phyloP scores from a whole-genome alignment of 2,888 invertebrate species.

The Holacanthella duospinosa region DNA sequence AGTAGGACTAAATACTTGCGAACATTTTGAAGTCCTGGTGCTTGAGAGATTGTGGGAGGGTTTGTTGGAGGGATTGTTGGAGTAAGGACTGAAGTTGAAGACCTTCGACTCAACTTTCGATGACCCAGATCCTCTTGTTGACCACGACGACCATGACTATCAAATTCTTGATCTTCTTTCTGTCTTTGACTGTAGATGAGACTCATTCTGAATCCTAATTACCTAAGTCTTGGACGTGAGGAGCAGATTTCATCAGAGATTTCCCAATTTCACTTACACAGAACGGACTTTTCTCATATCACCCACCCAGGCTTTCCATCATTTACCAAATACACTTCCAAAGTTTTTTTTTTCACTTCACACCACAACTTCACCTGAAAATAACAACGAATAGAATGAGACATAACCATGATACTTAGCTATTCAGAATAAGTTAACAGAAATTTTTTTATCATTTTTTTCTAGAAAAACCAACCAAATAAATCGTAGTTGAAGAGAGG shows the following conservation, averaged over 20 bases:
- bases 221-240: not conserved
- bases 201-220: constrained; percentile 7
- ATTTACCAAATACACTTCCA: too few species aligned
- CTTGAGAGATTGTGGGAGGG: not conserved
- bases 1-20: constrained; percentile 29
- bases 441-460: too few species aligned
- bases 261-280: too few species aligned
- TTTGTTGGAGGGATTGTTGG: not conserved
- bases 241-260: too few species aligned
- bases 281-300: too few species aligned
- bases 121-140: not conserved
- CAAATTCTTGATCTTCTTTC: not conserved
- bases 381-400: not conserved
- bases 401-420: too few species aligned
- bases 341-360: not conserved
- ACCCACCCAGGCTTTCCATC: too few species aligned
- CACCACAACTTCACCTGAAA: not conserved
- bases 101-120: not conserved
- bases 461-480: too few species aligned
- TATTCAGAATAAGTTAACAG: too few species aligned
- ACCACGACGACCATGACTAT: not conserved
- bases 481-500: too few species aligned
- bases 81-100: not conserved
- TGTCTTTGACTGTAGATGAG: not conserved
- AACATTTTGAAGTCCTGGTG: too few species aligned